These are phyloP conservation scores for Agrypnus murinus DNA, from an alignment of 2,888 invertebrate species.

Conservation along the genomic window DNA sequence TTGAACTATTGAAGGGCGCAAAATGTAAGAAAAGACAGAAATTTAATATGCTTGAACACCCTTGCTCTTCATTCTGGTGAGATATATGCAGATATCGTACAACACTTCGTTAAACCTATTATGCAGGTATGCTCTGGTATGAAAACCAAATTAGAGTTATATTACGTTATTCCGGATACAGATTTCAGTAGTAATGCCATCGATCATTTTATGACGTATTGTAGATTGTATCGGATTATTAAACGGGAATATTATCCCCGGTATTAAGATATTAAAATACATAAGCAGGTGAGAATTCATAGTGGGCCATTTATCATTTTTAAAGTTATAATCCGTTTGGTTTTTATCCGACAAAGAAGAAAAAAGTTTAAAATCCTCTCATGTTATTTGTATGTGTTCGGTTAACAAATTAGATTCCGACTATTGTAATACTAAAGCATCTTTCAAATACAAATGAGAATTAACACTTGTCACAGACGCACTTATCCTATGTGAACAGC, in stretches of 20 bases:
- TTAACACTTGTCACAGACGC: conserved; percentile 55
- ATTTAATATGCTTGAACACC: too few species aligned
- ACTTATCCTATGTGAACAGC: conserved; percentile 51
- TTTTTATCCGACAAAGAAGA: conserved; percentile 14
- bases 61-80: too few species aligned
- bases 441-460: conserved; percentile 51
- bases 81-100: too few species aligned
- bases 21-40: too few species aligned
- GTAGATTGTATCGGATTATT: conserved; percentile 43
- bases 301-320: conserved; percentile 52
- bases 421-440: conserved; percentile 28
- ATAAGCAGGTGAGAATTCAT: conserved; percentile 51
- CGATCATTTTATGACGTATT: conserved; percentile 47
- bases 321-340: conserved; percentile 29
- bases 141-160: background rate
- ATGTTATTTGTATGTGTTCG: conserved; percentile 10
- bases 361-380: background rate
- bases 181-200: conserved; percentile 48
- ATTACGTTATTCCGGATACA: background rate
- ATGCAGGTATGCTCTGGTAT: too few species aligned
- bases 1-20: too few species aligned
- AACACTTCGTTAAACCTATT: too few species aligned
- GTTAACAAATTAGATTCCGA: conserved; percentile 41
- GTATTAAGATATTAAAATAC: conserved; percentile 42
- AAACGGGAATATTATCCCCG: conserved; percentile 23